These are phyloP conservation scores for Leptinotarsa juncta DNA, from an alignment of 2,888 invertebrate genomes.

Conservation along the genomic window DNA sequence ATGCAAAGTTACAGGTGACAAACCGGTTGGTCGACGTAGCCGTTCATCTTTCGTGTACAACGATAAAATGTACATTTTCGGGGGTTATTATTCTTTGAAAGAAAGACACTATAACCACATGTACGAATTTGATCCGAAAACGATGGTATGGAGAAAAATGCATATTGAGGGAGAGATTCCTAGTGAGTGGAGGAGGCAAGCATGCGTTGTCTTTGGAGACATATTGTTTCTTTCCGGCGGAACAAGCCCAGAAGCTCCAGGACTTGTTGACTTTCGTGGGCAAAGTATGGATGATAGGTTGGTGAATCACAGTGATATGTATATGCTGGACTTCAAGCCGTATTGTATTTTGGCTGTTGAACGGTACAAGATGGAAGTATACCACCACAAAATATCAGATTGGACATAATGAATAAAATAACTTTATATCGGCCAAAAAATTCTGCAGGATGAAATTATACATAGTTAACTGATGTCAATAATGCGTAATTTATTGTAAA, in stretches of 20 bases:
- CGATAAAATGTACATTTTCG: constrained; percentile 86
- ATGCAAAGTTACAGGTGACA: constrained; percentile 71
- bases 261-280: background rate
- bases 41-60: constrained; percentile 90
- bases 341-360: constrained; percentile 76
- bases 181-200: constrained; percentile 79
- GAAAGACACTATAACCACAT: constrained; percentile 88
- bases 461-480: background rate
- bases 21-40: constrained; percentile 86
- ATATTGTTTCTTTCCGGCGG: constrained; percentile 90
- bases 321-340: constrained; percentile 83
- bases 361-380: constrained; percentile 73
- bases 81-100: constrained; percentile 85
- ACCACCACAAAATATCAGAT: constrained; percentile 74
- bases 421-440: constrained; percentile 66
- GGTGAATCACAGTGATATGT: constrained; percentile 85
- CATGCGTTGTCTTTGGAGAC: constrained; percentile 79
- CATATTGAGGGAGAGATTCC: constrained; percentile 72
- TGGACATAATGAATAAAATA: constrained; percentile 76
- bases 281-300: constrained; percentile 67
- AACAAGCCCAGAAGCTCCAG: constrained; percentile 35
- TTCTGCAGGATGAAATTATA: constrained; percentile 59
- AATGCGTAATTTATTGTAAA: constrained; percentile 5
- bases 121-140: constrained; percentile 76
- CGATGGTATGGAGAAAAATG: constrained; percentile 73